Conservation (phyloP, 2,888 invertebrate genomes). For the Cataglyphis cursor region DNA sequence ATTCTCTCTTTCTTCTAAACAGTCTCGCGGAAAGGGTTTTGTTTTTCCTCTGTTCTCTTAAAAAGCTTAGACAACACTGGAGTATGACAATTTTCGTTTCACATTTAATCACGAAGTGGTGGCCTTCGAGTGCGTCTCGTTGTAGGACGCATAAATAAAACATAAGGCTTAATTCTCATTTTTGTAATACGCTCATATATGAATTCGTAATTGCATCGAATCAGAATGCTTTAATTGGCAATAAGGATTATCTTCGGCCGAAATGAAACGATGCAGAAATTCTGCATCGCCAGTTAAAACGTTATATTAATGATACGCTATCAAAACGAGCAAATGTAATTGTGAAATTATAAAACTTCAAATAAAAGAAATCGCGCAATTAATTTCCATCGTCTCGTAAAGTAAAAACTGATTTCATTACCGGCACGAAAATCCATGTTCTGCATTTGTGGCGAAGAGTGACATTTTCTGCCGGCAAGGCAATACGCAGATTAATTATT, state of each 20-base stretch:
- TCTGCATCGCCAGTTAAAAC: neutral
- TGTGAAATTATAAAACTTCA: neutral
- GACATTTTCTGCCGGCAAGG: conserved; percentile 11
- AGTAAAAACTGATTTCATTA: neutral
- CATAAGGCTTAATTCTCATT: conserved; percentile 1
- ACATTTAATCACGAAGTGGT: conserved; percentile 65
- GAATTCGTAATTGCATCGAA: neutral
- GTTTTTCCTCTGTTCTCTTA: conserved; percentile 53
- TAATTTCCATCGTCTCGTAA: neutral
- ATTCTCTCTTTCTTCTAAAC: conserved; percentile 57
- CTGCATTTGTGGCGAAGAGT: neutral
- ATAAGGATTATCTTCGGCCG: conserved; percentile 9
- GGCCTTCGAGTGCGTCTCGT: conserved; percentile 68
- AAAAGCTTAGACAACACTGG: conserved; percentile 71
- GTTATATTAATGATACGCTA: neutral
- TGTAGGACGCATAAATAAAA: neutral
- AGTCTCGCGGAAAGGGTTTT: conserved; percentile 62
- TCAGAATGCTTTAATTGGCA: conserved; percentile 20
- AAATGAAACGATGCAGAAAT: neutral
- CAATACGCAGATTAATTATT: conserved; percentile 45
- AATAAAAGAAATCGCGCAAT: conserved; percentile 4
- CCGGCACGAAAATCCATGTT: neutral
- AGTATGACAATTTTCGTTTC: conserved; percentile 60
- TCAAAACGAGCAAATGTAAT: neutral
- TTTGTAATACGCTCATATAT: conserved; percentile 14